These are phyloP conservation scores for Origma solitaria DNA, from an alignment of 2,113 vertebrate genomes.

Conservation along the genomic window DNA sequence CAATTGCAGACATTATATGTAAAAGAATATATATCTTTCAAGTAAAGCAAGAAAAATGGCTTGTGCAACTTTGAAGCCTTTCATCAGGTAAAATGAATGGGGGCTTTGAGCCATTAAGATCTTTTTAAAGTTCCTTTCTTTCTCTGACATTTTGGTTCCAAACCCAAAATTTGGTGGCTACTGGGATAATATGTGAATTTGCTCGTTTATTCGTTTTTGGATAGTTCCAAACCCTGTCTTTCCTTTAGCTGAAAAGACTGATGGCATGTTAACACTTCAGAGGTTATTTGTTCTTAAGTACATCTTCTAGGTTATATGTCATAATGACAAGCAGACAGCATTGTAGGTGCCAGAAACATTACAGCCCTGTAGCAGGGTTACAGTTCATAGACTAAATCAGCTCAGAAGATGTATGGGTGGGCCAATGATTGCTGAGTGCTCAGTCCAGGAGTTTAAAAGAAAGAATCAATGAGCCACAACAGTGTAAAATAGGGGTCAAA, in stretches of 20 bases:
- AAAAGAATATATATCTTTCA: not conserved
- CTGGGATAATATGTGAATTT: not conserved
- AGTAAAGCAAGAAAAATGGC: not conserved
- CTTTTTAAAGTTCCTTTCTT: not conserved
- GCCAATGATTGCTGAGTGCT: constrained; percentile 65
- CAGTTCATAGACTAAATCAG: constrained; percentile 69
- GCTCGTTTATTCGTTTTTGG: constrained; percentile 3
- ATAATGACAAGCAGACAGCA: constrained; percentile 64
- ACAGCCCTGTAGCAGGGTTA: constrained; percentile 57
- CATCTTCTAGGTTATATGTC: constrained; percentile 68
- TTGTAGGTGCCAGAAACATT: constrained; percentile 42
- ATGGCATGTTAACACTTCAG: constrained; percentile 53
- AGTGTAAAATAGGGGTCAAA: constrained; percentile 78
- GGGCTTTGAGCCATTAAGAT: not conserved
- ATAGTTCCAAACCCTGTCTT: not conserved
- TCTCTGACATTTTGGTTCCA: not conserved
- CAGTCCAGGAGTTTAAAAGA: constrained; percentile 65
- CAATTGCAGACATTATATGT: not conserved
- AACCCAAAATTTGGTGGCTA: not conserved
- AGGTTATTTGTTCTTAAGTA: constrained; percentile 71
- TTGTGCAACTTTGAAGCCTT: not conserved
- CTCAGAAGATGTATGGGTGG: constrained; percentile 67
- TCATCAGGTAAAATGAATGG: not conserved
- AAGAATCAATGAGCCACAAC: constrained; percentile 75
- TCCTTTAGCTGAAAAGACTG: constrained; percentile 49